Conservation (phyloP, 2,888 invertebrate species). For the Cephonodes hylas region DNA sequence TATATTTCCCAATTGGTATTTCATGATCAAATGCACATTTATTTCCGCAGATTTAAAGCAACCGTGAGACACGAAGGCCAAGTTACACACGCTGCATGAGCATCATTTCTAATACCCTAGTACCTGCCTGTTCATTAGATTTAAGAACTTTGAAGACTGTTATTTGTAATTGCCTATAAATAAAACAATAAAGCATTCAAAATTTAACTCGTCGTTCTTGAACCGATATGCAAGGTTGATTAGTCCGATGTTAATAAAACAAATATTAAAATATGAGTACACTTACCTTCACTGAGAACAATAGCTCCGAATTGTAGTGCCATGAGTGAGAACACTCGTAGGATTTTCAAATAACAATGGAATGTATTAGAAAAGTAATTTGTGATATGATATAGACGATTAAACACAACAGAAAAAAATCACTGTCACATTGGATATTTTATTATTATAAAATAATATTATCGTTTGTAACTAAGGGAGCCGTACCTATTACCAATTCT, state of each 20-base stretch:
- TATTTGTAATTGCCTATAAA: slow-evolving; percentile 9
- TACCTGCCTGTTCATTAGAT: slow-evolving; percentile 6
- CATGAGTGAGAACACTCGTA: background rate
- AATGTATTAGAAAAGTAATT: too few species aligned
- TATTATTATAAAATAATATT: too few species aligned
- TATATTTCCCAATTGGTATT: background rate
- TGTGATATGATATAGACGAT: too few species aligned
- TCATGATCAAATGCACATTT: background rate
- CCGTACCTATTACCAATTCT: too few species aligned
- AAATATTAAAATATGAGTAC: background rate
- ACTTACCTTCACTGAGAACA: background rate
- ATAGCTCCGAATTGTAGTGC: background rate
- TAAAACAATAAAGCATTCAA: slow-evolving; percentile 1
- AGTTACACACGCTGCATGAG: slow-evolving; percentile 20
- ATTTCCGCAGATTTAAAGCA: slow-evolving; percentile 43
- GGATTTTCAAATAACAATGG: too few species aligned
- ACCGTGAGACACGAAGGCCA: slow-evolving; percentile 41
- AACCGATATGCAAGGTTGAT: background rate
- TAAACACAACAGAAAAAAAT: too few species aligned
- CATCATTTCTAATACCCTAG: background rate
- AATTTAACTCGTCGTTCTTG: slow-evolving; percentile 6
- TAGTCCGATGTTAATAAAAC: background rate
- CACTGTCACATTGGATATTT: too few species aligned
- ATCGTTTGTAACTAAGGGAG: too few species aligned
- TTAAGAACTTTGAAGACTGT: slow-evolving; percentile 6